A percentile compares a stretch with the other conserved stretches of the same genome.
These are phyloP conservation scores for Tiphia femorata DNA, from an alignment of 2,888 invertebrate species.

Conservation along the genomic window DNA sequence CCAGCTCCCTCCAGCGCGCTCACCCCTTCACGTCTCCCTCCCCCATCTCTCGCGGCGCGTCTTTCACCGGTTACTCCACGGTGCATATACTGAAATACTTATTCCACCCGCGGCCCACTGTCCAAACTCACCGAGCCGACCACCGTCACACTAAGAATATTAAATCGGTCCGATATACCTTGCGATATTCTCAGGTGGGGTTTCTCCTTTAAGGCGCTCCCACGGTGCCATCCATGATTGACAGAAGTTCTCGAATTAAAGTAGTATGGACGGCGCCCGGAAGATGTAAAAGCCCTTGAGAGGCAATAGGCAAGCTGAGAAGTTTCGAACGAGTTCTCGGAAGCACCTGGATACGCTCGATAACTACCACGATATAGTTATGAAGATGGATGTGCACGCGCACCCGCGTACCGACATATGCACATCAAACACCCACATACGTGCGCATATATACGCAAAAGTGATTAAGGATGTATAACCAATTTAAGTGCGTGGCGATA, in stretches of 20 bases:
- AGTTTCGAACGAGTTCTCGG: no score
- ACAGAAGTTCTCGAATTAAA: background rate
- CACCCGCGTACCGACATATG: no score
- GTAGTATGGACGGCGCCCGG: background rate
- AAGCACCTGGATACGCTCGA: no score
- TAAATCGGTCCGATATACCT: background rate
- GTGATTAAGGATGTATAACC: no score
- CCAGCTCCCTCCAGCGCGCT: background rate
- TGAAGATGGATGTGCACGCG: no score
- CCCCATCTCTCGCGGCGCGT: background rate
- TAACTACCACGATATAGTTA: no score
- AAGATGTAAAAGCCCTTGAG: no score
- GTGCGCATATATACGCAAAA: no score
- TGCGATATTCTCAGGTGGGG: background rate
- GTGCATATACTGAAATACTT: conserved; percentile 1
- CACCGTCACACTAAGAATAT: background rate
- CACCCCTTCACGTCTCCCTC: background rate
- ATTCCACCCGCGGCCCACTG: background rate
- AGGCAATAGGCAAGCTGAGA: no score
- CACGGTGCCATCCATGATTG: background rate
- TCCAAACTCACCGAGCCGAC: background rate
- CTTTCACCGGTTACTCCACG: background rate
- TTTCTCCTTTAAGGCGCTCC: background rate
- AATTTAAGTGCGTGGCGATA: no score
- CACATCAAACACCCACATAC: no score